Percentiles rank a stretch among this genome's conserved stretches.
Evolutionary conservation across 92 coral and sea anemone genomes (phyloP).

Genomic region (Zoanthus sociatus): DNA sequence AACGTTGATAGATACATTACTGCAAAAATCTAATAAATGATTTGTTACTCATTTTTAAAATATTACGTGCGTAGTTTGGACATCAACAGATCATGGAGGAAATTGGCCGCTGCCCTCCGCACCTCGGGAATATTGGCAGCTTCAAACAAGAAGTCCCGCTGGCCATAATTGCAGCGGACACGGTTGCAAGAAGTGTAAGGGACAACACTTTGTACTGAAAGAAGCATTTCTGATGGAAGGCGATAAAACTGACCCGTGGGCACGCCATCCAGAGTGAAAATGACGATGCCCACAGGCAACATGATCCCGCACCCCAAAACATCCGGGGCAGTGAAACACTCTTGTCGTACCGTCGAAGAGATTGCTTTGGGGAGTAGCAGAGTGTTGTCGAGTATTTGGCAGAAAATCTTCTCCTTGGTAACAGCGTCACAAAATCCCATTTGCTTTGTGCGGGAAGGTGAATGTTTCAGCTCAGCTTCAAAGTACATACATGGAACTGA

Average conservation of each 20-base stretch:
- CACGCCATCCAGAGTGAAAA: conserved; percentile 97
- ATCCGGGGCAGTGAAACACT: conserved; percentile 83
- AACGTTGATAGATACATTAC: too few species aligned
- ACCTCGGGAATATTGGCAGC: conserved; percentile 81
- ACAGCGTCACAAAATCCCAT: conserved; percentile 78
- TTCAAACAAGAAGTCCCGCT: conserved; percentile 87
- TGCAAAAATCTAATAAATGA: too few species aligned
- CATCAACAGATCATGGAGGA: conserved; percentile 67
- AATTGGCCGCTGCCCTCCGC: conserved; percentile 65
- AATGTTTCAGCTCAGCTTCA: conserved; percentile 86
- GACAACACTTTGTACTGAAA: conserved; percentile 68
- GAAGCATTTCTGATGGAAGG: conserved; percentile 62
- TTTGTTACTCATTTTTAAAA: neutral
- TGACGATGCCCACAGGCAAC: conserved; percentile 87
- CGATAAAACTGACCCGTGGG: conserved; percentile 79
- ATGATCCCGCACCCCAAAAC: conserved; percentile 95
- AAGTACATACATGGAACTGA: conserved; percentile 86
- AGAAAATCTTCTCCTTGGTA: conserved; percentile 83
- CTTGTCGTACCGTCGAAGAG: conserved; percentile 67
- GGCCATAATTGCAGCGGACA: conserved; percentile 93
- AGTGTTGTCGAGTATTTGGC: conserved; percentile 86
- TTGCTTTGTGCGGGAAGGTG: conserved; percentile 82
- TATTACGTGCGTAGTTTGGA: neutral
- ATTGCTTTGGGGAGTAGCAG: conserved; percentile 80
- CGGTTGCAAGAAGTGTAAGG: conserved; percentile 90